phyloP scores from a whole-genome alignment of 2,113 vertebrate species.

The Pterocles gutturalis region DNA sequence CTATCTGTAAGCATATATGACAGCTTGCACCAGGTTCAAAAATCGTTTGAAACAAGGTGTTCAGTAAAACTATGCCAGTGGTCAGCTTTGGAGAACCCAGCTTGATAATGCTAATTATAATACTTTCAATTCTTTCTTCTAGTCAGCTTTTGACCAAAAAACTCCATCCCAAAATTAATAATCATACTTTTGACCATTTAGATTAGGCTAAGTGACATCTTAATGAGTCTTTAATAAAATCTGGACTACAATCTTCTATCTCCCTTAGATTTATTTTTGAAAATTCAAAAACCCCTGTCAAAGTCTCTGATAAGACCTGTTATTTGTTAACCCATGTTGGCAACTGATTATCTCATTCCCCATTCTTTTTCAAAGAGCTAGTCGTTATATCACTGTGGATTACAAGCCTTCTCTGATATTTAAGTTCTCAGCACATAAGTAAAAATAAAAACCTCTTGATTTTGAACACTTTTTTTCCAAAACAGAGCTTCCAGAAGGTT shows the following conservation, averaged over 20 bases:
- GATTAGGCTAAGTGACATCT: background rate
- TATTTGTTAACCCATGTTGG: background rate
- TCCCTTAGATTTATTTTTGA: background rate
- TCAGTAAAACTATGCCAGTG: background rate
- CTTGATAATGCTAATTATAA: background rate
- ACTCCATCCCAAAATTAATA: background rate
- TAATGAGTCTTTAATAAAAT: background rate
- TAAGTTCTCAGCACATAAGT: background rate
- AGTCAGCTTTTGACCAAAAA: background rate
- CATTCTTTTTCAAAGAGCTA: background rate
- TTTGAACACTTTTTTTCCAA: background rate
- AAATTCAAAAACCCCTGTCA: background rate
- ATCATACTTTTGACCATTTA: background rate
- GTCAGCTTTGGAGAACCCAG: background rate
- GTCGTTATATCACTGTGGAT: background rate
- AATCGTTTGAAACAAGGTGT: background rate
- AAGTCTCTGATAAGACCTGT: background rate
- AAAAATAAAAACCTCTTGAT: background rate
- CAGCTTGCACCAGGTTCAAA: background rate
- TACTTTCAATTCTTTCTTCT: background rate
- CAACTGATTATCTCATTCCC: background rate
- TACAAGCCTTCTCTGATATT: background rate
- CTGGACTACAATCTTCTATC: background rate
- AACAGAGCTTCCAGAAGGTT: background rate
- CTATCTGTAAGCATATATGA: background rate